Evolutionary conservation across 2,113 vertebrate species (phyloP).

Genomic region (Sciurus niger): DNA sequence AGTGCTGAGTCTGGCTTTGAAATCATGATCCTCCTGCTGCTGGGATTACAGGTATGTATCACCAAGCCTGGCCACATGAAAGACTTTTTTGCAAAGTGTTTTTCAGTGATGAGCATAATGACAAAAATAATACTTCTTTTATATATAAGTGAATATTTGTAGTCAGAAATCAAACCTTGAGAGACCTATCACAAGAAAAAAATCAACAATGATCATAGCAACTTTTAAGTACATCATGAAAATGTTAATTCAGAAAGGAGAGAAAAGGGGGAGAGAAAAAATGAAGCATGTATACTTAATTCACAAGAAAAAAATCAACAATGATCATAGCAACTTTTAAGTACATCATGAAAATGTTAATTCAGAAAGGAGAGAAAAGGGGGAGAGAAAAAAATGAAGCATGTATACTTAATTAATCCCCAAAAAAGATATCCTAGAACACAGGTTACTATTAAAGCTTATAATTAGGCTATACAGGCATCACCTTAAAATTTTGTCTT

Average conservation of each 20-base stretch:
- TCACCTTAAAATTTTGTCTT: background rate
- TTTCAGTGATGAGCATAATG: slow-evolving; percentile 48
- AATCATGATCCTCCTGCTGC: no score
- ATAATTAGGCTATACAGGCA: slow-evolving; percentile 61
- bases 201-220: slow-evolving; percentile 27
- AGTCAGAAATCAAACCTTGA: slow-evolving; percentile 58
- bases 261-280: slow-evolving; percentile 17
- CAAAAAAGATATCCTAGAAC: slow-evolving; percentile 52
- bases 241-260: slow-evolving; percentile 10
- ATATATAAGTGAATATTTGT: background rate
- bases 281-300: slow-evolving; percentile 33
- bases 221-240: slow-evolving; percentile 56
- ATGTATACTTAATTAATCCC: slow-evolving; percentile 55
- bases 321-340: no score
- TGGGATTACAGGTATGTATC: no score
- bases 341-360: slow-evolving; percentile 41
- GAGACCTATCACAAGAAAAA: slow-evolving; percentile 25
- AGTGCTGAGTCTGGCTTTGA: no score
- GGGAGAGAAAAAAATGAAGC: background rate
- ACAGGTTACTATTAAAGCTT: slow-evolving; percentile 53
- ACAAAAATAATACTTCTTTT: slow-evolving; percentile 55
- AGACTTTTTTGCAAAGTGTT: background rate
- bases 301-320: no score
- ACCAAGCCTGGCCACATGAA: no score
- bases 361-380: slow-evolving; percentile 37